Conservation (phyloP, 2,888 invertebrate species). For the Xestia rhomboidea region DNA sequence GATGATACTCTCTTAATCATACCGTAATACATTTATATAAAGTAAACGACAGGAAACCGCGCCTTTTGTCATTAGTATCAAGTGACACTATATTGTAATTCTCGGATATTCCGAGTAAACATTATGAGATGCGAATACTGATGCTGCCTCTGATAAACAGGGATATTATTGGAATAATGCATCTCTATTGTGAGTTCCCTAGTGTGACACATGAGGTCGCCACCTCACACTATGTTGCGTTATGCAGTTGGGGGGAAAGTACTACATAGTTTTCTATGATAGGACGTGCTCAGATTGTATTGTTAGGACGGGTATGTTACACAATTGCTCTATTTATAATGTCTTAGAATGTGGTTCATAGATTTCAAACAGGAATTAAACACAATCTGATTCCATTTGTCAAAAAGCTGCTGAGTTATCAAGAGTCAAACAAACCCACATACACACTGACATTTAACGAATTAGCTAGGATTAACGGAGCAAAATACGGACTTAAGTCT, state of each 20-base stretch:
- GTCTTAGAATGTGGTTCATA: neutral
- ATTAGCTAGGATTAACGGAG: constrained; percentile 46
- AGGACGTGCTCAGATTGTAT: constrained; percentile 2
- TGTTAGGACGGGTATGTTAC: neutral
- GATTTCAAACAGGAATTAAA: neutral
- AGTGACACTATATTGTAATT: neutral
- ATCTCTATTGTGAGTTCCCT: constrained; percentile 71
- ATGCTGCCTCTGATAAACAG: constrained; percentile 67
- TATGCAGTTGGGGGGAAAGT: constrained; percentile 37
- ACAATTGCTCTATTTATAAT: neutral
- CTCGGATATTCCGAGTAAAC: constrained; percentile 1
- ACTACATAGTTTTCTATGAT: constrained; percentile 33
- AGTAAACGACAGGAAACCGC: neutral
- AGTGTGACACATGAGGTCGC: constrained; percentile 57
- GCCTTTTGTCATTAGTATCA: constrained; percentile 14
- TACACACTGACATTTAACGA: constrained; percentile 51
- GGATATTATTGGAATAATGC: constrained; percentile 79
- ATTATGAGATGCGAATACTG: constrained; percentile 66
- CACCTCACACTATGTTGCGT: constrained; percentile 67
- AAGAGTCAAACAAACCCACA: constrained; percentile 25
- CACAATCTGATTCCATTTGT: neutral
- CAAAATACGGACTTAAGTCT: constrained; percentile 49
- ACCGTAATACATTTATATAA: neutral
- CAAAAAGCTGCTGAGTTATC: constrained; percentile 11
- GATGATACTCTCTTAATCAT: neutral